phyloP scores from a whole-genome alignment of 2,888 invertebrate species.

The Epirrita christyi region DNA sequence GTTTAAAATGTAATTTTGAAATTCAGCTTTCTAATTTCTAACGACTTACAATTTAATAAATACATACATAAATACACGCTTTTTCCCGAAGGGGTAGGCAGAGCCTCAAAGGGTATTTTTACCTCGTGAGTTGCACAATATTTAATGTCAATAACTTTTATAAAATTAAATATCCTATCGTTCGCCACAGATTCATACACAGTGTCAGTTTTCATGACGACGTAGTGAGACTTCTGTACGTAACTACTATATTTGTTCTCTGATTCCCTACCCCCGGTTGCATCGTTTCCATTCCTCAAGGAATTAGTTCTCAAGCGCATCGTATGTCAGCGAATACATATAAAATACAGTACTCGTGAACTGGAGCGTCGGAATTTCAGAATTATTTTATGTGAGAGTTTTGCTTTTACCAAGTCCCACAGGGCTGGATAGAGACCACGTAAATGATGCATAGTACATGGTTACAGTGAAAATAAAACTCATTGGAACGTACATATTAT shows the following conservation, averaged over 20 bases:
- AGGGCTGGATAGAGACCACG: background rate
- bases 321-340: constrained; percentile 14
- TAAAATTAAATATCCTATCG: too few species aligned
- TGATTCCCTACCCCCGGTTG: constrained; percentile 14
- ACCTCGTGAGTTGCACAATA: too few species aligned
- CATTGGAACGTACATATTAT: background rate
- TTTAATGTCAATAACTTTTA: too few species aligned
- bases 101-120: too few species aligned
- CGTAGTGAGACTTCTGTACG: background rate
- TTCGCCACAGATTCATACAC: too few species aligned
- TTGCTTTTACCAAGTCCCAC: constrained; percentile 1
- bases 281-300: constrained; percentile 48
- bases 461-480: background rate
- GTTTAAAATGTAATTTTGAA: too few species aligned
- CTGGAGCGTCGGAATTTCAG: background rate
- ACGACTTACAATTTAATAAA: too few species aligned
- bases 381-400: constrained; percentile 6
- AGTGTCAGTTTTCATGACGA: too few species aligned
- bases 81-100: too few species aligned
- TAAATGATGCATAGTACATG: background rate
- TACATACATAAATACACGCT: too few species aligned
- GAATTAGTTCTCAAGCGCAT: constrained; percentile 47
- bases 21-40: too few species aligned
- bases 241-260: background rate
- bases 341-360: constrained; percentile 8